These are phyloP conservation scores for Lagodon rhomboides DNA, from an alignment of 2,797 vertebrate genomes.

Conservation along the genomic window DNA sequence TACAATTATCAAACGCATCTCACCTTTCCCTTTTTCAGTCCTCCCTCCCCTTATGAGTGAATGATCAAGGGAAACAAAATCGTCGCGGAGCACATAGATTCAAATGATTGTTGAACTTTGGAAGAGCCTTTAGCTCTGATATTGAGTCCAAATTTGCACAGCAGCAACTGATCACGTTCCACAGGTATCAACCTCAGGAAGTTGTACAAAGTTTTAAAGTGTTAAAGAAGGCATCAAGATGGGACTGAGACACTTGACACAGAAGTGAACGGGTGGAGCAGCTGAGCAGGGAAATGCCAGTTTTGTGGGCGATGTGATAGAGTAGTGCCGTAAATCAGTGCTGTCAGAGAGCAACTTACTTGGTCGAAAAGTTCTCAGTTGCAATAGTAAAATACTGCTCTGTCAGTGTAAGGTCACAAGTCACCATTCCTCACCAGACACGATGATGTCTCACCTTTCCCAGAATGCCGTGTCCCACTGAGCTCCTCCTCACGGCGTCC, in stretches of 20 bases:
- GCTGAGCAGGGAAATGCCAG: slow-evolving; percentile 2
- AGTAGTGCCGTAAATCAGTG: slow-evolving; percentile 3
- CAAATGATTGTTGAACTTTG: slow-evolving; percentile 10
- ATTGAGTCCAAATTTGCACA: slow-evolving; percentile 7
- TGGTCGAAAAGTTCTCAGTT: slow-evolving; percentile 8
- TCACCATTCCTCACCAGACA: not conserved
- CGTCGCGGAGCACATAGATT: not conserved
- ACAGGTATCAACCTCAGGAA: not conserved
- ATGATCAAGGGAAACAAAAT: slow-evolving; percentile 12
- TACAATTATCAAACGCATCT: slow-evolving; percentile 25
- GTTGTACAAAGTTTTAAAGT: not conserved
- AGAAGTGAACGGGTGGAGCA: slow-evolving; percentile 13
- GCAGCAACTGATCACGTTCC: not conserved
- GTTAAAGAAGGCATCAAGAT: not conserved
- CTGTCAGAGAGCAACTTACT: slow-evolving; percentile 18
- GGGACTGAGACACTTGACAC: not conserved
- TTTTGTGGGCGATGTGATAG: slow-evolving; percentile 4
- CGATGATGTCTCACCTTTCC: slow-evolving; percentile 80
- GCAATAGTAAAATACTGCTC: slow-evolving; percentile 5
- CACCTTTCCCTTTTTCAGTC: slow-evolving; percentile 21
- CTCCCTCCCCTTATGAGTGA: slow-evolving; percentile 9
- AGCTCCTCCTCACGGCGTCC: slow-evolving; percentile 83
- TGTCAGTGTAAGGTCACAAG: slow-evolving; percentile 11
- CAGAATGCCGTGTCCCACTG: slow-evolving; percentile 80
- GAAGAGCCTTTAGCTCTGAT: not conserved